These are phyloP conservation scores for Channa argus DNA, from an alignment of 2,113 vertebrate genomes.

Conservation along the genomic window DNA sequence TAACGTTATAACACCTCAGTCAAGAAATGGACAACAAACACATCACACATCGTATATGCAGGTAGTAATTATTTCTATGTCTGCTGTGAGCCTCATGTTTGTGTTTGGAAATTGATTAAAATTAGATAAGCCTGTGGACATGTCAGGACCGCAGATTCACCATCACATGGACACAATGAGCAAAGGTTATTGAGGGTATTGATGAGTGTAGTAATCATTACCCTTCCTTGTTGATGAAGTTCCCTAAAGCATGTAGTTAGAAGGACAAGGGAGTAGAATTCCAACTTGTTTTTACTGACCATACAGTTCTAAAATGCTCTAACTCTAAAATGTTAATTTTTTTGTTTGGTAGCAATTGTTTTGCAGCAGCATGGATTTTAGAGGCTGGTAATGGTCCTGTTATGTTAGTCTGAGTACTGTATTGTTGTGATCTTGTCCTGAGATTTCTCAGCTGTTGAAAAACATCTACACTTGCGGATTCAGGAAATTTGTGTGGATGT, in stretches of 20 bases:
- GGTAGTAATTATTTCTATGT: not conserved
- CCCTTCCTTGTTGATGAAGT: conserved; percentile 40
- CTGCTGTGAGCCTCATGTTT: conserved; percentile 8
- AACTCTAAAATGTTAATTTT: too few relatives aligned
- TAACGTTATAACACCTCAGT: not conserved
- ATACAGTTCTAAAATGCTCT: too few relatives aligned
- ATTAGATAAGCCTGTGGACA: conserved; percentile 10
- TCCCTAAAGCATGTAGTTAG: not conserved
- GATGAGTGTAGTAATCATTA: conserved; percentile 35
- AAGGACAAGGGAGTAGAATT: not conserved
- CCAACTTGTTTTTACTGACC: not conserved
- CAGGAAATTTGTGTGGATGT: conserved; percentile 51
- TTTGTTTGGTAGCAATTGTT: not conserved
- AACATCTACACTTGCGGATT: conserved; percentile 38
- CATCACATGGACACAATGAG: conserved; percentile 24
- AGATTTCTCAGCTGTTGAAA: conserved; percentile 31
- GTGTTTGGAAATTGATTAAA: conserved; percentile 11
- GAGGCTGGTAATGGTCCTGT: not conserved
- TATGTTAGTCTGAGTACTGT: not conserved
- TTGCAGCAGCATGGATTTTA: not conserved
- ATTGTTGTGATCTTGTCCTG: conserved; percentile 13
- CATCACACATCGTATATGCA: not conserved
- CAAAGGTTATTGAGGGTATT: conserved; percentile 54
- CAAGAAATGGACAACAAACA: conserved; percentile 9
- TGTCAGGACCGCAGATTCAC: conserved; percentile 3